Evolutionary conservation across 2,797 vertebrate species (phyloP), one percentile per base, ranked within the genome.

Genomic region (Acrossocheilus wenchowensis): DNA sequence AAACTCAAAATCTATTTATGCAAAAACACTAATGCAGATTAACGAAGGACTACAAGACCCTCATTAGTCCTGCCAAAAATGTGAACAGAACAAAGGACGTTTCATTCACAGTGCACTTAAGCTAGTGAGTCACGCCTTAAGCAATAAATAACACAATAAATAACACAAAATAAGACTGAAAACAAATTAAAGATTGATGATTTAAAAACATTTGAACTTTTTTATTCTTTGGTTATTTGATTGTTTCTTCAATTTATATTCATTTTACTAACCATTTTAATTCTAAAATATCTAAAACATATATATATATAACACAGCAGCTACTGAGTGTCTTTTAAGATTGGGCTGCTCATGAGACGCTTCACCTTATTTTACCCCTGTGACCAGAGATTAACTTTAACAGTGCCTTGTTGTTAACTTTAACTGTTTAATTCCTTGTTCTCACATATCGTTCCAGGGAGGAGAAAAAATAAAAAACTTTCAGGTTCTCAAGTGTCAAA

Each of bases 391-490:
- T 81, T 77, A 45, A 87, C 81, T 87, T 87, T 83, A 81, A 88
- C 90, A 92, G 74, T 90, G 91, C 83, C 34, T 57, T 85, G 89
- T 57, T 86, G 89, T 92, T 87, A 90, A 88, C 86, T 64, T 81
- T 81, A 81, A 81, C 78, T 26, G 57, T 86, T 79, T 26, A 26
- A 84, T 84, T 64, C 50, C 78, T 88, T 87, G 78, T 88, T 86
- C 89, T 90, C 89, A 87, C 75, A 57, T 87, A 88, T 80, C 85
- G 86, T 89, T 87, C 80, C 69, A n/a, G 79, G 81, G 52, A 83
- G 69, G 82, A 15, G 62, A 15, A 30, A 85, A 85, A 78, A 15
- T 7, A 85, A 85, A 78, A 83, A 81, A 75, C 75, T 78, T 88
- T 82, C 77, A 78, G 54, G 54, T 6, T 82, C 75, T 84, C 62